Evolutionary conservation across 2,113 vertebrate species (phyloP).

Genomic region (Channa argus): DNA sequence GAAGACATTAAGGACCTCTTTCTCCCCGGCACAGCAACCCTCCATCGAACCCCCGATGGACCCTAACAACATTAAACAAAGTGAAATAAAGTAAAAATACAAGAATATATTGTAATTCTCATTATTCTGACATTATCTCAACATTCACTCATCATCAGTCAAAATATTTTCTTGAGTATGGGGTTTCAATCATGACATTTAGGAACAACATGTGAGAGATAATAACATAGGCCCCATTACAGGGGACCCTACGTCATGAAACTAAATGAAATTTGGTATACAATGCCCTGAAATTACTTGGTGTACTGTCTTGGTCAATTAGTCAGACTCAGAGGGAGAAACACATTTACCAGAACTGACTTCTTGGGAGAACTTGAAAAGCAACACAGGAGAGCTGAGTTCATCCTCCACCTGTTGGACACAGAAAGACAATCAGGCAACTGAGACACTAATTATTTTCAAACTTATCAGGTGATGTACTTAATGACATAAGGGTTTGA

Average conservation of each 20-base stretch:
- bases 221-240: too few species aligned
- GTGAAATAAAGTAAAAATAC: neutral
- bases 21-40: constrained; percentile 78
- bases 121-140: neutral
- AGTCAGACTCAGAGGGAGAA: too few species aligned
- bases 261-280: too few species aligned
- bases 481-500: neutral
- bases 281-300: too few species aligned
- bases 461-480: neutral
- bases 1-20: constrained; percentile 87
- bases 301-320: neutral
- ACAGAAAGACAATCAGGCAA: constrained; percentile 56
- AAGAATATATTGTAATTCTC: neutral
- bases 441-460: neutral
- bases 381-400: constrained; percentile 91
- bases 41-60: constrained; percentile 74
- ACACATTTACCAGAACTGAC: constrained; percentile 82
- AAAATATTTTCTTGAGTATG: neutral
- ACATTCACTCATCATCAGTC: neutral
- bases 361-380: constrained; percentile 90
- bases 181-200: too few species aligned
- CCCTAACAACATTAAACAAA: constrained; percentile 53
- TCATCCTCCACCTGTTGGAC: constrained; percentile 92
- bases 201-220: too few species aligned
- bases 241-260: too few species aligned